phyloP scores from a whole-genome alignment of 2,113 vertebrate species.

The Danionella cerebrum region DNA sequence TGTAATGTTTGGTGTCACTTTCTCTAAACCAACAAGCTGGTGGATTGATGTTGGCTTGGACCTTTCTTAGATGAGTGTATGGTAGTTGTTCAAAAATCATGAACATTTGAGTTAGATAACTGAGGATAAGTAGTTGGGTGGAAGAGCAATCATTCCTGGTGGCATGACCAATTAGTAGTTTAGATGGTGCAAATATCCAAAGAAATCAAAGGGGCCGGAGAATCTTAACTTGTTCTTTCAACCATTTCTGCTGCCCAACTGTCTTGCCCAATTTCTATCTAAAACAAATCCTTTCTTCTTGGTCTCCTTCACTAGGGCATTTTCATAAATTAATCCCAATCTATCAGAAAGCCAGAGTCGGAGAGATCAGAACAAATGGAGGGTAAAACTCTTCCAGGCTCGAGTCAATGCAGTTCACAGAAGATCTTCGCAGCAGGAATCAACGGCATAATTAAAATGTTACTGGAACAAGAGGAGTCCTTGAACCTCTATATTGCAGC shows the following conservation, averaged over 20 bases:
- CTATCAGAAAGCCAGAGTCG: neutral
- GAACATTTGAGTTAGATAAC: too few relatives aligned
- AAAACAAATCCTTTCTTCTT: neutral
- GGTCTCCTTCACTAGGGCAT: neutral
- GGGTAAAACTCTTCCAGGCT: slow-evolving; percentile 27
- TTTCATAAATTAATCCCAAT: slow-evolving; percentile 13
- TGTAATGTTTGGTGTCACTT: too few relatives aligned
- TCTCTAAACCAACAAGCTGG: too few relatives aligned
- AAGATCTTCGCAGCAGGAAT: slow-evolving; percentile 46
- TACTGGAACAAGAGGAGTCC: slow-evolving; percentile 60
- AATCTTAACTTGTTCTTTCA: too few relatives aligned
- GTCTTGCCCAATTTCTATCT: neutral
- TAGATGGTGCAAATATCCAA: too few relatives aligned
- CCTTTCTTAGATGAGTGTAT: too few relatives aligned
- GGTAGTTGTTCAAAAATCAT: too few relatives aligned
- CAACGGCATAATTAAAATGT: slow-evolving; percentile 54
- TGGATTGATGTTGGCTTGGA: too few relatives aligned
- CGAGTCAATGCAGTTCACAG: slow-evolving; percentile 19
- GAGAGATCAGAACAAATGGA: neutral
- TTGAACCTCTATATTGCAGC: slow-evolving; percentile 53
- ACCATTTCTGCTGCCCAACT: neutral
- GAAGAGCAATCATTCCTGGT: too few relatives aligned
- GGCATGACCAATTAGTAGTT: too few relatives aligned
- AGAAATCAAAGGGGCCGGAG: too few relatives aligned
- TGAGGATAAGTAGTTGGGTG: too few relatives aligned